These are phyloP conservation scores for Limulus polyphemus DNA, from an alignment of 2,888 invertebrate genomes.

Conservation along the genomic window DNA sequence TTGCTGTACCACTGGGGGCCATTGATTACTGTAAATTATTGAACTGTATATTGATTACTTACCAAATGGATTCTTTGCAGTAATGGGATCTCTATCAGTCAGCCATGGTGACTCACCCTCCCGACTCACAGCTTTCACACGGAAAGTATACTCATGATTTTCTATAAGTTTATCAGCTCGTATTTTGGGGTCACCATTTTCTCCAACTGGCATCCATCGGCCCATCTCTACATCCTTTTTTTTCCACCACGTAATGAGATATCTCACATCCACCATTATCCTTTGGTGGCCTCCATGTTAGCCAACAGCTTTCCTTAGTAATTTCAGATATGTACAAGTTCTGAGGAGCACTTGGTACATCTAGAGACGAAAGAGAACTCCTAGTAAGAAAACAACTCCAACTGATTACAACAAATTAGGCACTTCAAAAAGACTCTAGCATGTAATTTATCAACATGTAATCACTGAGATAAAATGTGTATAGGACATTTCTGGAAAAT, in stretches of 20 bases:
- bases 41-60: constrained; percentile 35
- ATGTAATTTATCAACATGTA: too few relatives aligned
- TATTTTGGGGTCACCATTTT: constrained; percentile 61
- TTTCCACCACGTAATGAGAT: constrained; percentile 85
- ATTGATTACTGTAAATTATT: not conserved
- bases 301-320: constrained; percentile 78
- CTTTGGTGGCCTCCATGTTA: constrained; percentile 79
- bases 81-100: constrained; percentile 73
- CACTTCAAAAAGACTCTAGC: too few relatives aligned
- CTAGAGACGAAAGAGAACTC: constrained; percentile 36
- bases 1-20: too few relatives aligned
- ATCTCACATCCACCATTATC: constrained; percentile 79
- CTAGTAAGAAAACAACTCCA: too few relatives aligned
- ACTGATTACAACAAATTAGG: too few relatives aligned
- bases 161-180: constrained; percentile 79
- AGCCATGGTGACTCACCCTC: constrained; percentile 94
- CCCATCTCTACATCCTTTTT: constrained; percentile 90
- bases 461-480: too few relatives aligned
- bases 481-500: too few relatives aligned
- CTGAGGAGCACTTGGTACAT: constrained; percentile 36
- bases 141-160: constrained; percentile 93
- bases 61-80: constrained; percentile 90
- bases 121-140: constrained; percentile 92
- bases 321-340: constrained; percentile 53
- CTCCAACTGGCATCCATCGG: constrained; percentile 89